Conservation (phyloP, 2,888 invertebrate genomes). For the Noctua comes region DNA sequence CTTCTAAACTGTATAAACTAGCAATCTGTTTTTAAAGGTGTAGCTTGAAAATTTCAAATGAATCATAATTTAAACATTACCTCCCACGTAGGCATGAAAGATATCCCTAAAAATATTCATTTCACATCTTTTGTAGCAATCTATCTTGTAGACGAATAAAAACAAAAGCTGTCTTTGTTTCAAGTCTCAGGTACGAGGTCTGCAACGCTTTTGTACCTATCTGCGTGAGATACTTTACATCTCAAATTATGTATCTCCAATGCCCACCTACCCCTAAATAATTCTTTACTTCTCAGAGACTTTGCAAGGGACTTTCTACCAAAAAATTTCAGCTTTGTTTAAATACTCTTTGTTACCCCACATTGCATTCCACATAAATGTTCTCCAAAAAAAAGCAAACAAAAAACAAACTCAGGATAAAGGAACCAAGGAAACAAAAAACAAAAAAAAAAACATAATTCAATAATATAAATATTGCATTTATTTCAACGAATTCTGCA, state of each 20-base stretch:
- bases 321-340: conserved; percentile 70
- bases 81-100: conserved; percentile 78
- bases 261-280: conserved; percentile 80
- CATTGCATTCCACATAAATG: conserved; percentile 72
- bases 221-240: conserved; percentile 65
- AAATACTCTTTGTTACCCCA: conserved; percentile 70
- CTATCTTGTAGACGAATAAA: conserved; percentile 68
- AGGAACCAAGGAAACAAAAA: conserved; percentile 86
- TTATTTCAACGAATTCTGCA: conserved; percentile 91
- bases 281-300: conserved; percentile 73
- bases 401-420: conserved; percentile 82
- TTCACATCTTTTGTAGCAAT: conserved; percentile 62
- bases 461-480: conserved; percentile 91
- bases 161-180: conserved; percentile 82
- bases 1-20: conserved; percentile 69
- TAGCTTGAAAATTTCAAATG: conserved; percentile 51
- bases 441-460: conserved; percentile 87
- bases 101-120: conserved; percentile 51
- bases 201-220: conserved; percentile 72
- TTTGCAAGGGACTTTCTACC: conserved; percentile 74
- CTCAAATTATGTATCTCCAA: conserved; percentile 69
- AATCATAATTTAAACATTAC: conserved; percentile 54
- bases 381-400: conserved; percentile 74
- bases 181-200: conserved; percentile 78
- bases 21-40: conserved; percentile 79